Base-by-base conservation (phyloP, 2,113 vertebrate genomes). In the Scopus umbretta region DNA sequence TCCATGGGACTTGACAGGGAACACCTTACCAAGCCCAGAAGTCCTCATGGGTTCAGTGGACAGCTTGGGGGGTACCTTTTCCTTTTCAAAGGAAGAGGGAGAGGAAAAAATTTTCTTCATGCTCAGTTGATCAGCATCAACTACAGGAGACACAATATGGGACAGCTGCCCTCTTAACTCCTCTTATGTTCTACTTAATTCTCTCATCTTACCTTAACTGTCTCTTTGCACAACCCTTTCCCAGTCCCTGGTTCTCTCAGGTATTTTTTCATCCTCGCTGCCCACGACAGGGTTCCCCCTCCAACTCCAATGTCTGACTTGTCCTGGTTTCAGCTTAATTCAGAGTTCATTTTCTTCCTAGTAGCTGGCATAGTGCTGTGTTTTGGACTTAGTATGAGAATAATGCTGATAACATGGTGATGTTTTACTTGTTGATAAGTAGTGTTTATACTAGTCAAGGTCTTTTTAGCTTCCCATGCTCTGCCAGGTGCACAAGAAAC, bases 1-100 rank as follows among this genome's bases (percentile, higher is more conserved):
- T 11, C 12, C 10, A 3, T 23, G 17, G 32, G n/a, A 63, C 16
- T 43, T 0, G 0, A 62, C 13, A 30, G 22, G 10, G 11, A 21
- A n/a, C 83, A 63, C 3, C 9, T 71, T 32, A 53, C 13, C 8
- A 58, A 58, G 26, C 25, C 2, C 32, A 13, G 13, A 56, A 63
- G 10, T 67, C 38, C n/a, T 43, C n/a, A 36, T 49, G n/a, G n/a
- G n/a, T n/a, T 32, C 30, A 43, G 13, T 6, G 15, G 11, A 47
- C 10, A 38, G 18, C 16, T 53, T 62, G 38, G 71, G 23, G n/a
- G 6, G 4, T 21, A 58, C 4, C 11, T 25, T 16, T 58, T 91
- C 10, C 5, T 59, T 70, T 82, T 40, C 36, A 67, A 72, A 23
- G 9, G 12, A 43, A 81, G 29, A 70, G 9, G 27, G 20, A 80